Base-by-base conservation (phyloP, 2,888 invertebrate genomes). In the Sarcophaga variegata region DNA sequence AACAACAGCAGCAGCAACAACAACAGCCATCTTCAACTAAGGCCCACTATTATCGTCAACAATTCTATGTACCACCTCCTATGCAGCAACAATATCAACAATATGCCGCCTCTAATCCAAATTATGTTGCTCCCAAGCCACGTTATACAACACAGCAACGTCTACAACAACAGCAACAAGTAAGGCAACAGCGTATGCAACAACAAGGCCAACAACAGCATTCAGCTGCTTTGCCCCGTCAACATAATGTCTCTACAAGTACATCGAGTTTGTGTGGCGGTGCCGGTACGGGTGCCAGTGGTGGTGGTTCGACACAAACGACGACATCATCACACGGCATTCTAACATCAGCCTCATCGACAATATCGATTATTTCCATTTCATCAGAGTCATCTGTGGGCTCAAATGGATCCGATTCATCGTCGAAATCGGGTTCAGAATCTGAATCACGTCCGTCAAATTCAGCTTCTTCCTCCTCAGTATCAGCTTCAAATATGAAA, bases 21-120 rank as follows among this genome's bases (percentile, higher is more conserved):
- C 90, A 90, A 22, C 88, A 90, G 82, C 60, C 86, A 45, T 89
- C 88, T 66, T 80, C 87, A 27, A 88, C 88, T 74, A 88, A 89
- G 74, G 49, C 37, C 17, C 89, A 88, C 81, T 92, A 90, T 81
- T 92, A 91, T 81, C 92, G 92, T 66, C 92, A 92, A 82, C 92
- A 92, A 86, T 91, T 92, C 79, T 92, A 92, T 89, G 92, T 92
- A 88, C 92, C 92, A 83, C 92, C 92, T 75, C 92, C 92, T 20
- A 90, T 92, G 90, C 92, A 90, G 25, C 90, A 90, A 63, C 91
- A 90, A 60, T 91, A 91, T 62, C 90, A 90, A 62, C 89, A 89
- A 63, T 84, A 82, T 72, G 67, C 83, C 47, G 62, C 84, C 85
- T 83, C 88, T 8, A 88, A 88, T 80, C 84, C 88, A 70, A 88